phyloP scores from a whole-genome alignment of 1,140 invertebrate species.

The Pseudachorutes palmiensis region DNA sequence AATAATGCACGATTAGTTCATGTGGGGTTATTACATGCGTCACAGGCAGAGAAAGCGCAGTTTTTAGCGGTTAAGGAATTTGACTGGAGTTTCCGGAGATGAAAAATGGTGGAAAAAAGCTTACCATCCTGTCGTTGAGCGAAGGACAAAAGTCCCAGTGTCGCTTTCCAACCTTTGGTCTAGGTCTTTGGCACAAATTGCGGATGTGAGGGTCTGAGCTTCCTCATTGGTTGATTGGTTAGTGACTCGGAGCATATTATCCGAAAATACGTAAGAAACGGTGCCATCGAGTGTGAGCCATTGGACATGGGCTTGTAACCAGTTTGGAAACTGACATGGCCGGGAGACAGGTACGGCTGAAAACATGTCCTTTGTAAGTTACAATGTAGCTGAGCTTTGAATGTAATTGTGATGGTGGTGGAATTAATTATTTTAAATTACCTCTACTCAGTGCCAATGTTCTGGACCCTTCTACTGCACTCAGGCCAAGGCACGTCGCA shows the following conservation, averaged over 20 bases:
- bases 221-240: background rate
- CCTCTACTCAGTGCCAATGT: conserved; percentile 65
- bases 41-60: background rate
- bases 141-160: conserved; percentile 21
- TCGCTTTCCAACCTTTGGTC: background rate
- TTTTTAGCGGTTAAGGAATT: too few species aligned
- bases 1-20: too few species aligned
- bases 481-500: conserved; percentile 76
- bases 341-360: conserved; percentile 5
- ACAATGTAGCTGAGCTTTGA: background rate
- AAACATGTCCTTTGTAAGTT: too few species aligned
- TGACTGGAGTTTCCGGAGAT: too few species aligned
- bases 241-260: conserved; percentile 6
- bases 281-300: conserved; percentile 41
- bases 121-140: conserved; percentile 35
- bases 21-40: too few species aligned
- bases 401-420: background rate
- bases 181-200: background rate
- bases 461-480: conserved; percentile 62
- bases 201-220: background rate
- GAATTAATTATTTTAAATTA: conserved; percentile 39
- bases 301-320: conserved; percentile 38
- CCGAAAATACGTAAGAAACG: conserved; percentile 39
- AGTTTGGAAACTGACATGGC: conserved; percentile 40
- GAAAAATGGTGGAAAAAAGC: background rate